Evolutionary conservation across 1,140 invertebrate genomes (phyloP).

Genomic region (Papilio machaon): DNA sequence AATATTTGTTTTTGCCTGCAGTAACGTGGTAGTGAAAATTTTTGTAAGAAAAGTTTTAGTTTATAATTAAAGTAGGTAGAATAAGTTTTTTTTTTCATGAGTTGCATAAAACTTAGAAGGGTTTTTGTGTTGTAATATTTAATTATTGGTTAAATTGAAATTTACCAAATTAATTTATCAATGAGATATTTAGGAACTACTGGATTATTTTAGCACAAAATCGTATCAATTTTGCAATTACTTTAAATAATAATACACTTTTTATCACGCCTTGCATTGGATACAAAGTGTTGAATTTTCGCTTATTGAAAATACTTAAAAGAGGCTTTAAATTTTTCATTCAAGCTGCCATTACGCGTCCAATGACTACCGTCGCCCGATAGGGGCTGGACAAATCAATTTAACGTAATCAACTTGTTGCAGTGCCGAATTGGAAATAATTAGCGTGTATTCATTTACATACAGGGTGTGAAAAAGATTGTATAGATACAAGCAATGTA

Average conservation of each 20-base stretch:
- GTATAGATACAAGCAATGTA: too few relatives aligned
- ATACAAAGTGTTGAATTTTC: slow-evolving; percentile 4
- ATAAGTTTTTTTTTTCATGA: neutral
- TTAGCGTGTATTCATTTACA: slow-evolving; percentile 53
- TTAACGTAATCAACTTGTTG: slow-evolving; percentile 75
- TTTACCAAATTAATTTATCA: neutral
- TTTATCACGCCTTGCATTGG: neutral
- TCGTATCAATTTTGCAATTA: neutral
- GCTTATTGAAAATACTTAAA: neutral
- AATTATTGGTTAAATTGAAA: neutral
- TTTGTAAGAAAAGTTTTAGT: neutral
- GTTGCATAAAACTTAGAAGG: neutral
- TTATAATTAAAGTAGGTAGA: neutral
- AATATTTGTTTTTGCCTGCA: neutral
- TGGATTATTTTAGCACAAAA: neutral
- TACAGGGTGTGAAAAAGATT: slow-evolving; percentile 29
- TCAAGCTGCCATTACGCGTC: slow-evolving; percentile 4
- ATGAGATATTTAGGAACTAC: neutral
- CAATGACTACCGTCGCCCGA: slow-evolving; percentile 57
- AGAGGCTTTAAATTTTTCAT: slow-evolving; percentile 7
- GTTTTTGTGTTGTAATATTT: neutral
- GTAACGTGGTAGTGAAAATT: neutral
- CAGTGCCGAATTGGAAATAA: slow-evolving; percentile 56
- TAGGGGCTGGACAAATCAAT: slow-evolving; percentile 57
- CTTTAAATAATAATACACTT: neutral